Percentiles rank a stretch among this genome's conserved stretches.
phyloP scores from a whole-genome alignment of 2,888 invertebrate species.

The Microdon myrmicae region DNA sequence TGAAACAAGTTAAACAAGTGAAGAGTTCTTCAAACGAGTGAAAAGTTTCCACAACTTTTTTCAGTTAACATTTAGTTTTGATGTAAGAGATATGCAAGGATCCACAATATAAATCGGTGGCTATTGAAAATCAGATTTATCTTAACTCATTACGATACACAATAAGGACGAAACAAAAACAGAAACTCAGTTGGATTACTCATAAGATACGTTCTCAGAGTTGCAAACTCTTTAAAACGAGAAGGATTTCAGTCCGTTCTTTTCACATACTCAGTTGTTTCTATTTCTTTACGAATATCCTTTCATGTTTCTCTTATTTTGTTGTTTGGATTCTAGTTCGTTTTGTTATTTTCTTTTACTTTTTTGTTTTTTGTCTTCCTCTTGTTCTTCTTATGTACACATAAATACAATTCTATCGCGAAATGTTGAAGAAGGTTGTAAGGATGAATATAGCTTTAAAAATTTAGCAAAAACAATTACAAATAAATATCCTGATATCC shows the following conservation, averaged over 20 bases:
- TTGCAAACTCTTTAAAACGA: conserved; percentile 29
- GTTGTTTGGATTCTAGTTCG: too few species aligned
- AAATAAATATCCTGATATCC: background rate
- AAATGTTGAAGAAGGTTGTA: conserved; percentile 1
- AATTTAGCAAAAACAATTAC: background rate
- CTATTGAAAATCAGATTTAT: background rate
- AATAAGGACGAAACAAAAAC: background rate
- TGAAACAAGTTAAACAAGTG: too few species aligned
- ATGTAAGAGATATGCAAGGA: too few species aligned
- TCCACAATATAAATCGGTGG: too few species aligned
- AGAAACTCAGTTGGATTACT: background rate
- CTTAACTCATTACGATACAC: background rate
- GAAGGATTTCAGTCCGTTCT: conserved; percentile 27
- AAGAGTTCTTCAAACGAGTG: too few species aligned
- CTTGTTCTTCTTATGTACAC: too few species aligned
- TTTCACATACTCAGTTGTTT: conserved; percentile 20
- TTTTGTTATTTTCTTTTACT: conserved; percentile 6
- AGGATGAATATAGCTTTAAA: background rate
- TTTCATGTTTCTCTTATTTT: background rate
- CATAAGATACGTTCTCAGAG: conserved; percentile 18
- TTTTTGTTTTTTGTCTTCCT: too few species aligned
- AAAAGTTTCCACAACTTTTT: conserved; percentile 59
- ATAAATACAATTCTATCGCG: background rate
- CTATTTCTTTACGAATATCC: conserved; percentile 25
- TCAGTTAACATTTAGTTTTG: too few species aligned